Conservation (phyloP, 92 coral and sea anemone species). For the Palythoa caribaeorum region DNA sequence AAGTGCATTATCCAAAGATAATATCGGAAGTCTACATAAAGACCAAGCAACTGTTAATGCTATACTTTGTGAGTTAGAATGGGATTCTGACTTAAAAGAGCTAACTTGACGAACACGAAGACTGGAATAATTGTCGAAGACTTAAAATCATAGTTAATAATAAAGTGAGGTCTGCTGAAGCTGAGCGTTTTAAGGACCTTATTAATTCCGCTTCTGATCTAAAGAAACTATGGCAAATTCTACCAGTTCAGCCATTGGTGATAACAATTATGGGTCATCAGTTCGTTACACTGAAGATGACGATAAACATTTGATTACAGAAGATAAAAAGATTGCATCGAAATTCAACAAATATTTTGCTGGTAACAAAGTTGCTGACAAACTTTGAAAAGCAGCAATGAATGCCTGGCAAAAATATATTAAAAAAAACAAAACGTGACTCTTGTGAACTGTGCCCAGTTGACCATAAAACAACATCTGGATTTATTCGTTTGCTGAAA, state of each 20-base stretch:
- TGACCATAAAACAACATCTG: not conserved
- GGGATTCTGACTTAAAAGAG: conserved; percentile 33
- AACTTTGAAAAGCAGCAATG: conserved; percentile 24
- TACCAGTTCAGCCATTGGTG: conserved; percentile 17
- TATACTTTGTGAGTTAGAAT: too few species aligned
- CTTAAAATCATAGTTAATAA: conserved; percentile 41
- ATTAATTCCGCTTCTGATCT: conserved; percentile 38
- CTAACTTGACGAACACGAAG: conserved; percentile 51
- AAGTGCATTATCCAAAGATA: too few species aligned
- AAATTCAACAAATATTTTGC: conserved; percentile 49
- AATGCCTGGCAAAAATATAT: conserved; percentile 59
- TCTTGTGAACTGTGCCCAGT: conserved; percentile 35
- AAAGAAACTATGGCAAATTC: conserved; percentile 27
- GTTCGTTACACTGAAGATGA: conserved; percentile 13
- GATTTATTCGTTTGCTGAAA: conserved; percentile 15
- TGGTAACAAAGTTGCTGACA: conserved; percentile 38
- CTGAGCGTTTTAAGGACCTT: not conserved
- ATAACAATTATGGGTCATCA: conserved; percentile 14
- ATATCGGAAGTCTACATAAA: too few species aligned
- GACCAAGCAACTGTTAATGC: too few species aligned
- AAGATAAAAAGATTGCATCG: conserved; percentile 54
- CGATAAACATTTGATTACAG: conserved; percentile 33
- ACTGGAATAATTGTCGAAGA: conserved; percentile 62
- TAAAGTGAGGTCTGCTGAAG: conserved; percentile 21
- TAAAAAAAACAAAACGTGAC: not conserved